phyloP scores from a whole-genome alignment of 23 tunicate genomes.

The Ascidia mentula region DNA sequence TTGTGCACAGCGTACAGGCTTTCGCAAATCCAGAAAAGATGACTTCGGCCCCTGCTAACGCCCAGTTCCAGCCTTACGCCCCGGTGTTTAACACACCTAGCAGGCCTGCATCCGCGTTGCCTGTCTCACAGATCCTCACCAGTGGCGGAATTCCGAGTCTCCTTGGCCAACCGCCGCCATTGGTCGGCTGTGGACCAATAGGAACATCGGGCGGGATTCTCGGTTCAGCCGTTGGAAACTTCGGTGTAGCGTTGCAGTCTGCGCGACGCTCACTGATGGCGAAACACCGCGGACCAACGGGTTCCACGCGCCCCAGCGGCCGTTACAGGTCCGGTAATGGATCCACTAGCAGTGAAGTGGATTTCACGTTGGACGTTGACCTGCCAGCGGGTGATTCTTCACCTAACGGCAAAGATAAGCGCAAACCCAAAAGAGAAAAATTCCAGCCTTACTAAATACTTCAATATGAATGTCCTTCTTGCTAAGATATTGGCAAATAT shows the following conservation, averaged over 20 bases:
- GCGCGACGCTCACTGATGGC: conserved; percentile 32
- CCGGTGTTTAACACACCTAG: background rate
- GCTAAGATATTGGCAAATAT: no score
- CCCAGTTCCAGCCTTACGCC: background rate
- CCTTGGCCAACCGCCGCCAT: conserved; percentile 35
- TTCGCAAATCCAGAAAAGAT: conserved; percentile 20
- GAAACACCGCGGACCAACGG: background rate
- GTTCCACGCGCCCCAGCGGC: background rate
- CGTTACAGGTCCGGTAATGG: background rate
- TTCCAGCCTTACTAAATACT: conserved; percentile 78
- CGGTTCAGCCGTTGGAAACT: conserved; percentile 34
- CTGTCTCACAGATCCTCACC: background rate
- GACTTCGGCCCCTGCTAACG: background rate
- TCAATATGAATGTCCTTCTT: no score
- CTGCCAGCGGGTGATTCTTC: conserved; percentile 53
- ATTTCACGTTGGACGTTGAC: conserved; percentile 23
- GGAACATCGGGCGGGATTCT: conserved; percentile 18
- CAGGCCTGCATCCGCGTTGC: background rate
- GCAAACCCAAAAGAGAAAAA: conserved; percentile 78
- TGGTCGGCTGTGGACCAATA: background rate
- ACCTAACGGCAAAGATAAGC: conserved; percentile 87
- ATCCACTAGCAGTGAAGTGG: background rate
- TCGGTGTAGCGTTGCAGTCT: conserved; percentile 32
- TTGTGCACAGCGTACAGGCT: conserved; percentile 29
- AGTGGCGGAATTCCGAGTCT: conserved; percentile 16